phyloP scores from a whole-genome alignment of 2,888 invertebrate species.

The Lasioglossum malachurum region DNA sequence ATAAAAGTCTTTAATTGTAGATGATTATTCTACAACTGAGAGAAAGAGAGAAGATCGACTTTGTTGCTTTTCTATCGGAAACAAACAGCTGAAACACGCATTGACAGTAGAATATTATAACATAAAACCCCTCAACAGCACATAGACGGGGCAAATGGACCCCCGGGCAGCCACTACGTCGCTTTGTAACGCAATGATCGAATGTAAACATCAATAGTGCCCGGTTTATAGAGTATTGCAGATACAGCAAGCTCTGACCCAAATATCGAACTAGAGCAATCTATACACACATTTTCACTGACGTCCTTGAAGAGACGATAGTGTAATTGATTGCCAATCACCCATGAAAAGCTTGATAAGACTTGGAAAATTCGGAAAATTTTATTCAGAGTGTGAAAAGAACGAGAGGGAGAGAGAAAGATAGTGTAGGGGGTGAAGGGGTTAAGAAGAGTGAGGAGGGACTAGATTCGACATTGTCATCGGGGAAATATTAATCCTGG shows the following conservation, averaged over 20 bases:
- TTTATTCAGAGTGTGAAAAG: background rate
- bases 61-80: background rate
- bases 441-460: background rate
- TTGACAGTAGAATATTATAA: background rate
- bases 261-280: background rate
- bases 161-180: background rate
- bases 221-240: background rate
- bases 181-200: slow-evolving; percentile 5
- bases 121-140: background rate
- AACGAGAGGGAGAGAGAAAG: background rate
- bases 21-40: background rate
- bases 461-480: slow-evolving; percentile 32
- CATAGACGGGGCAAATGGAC: background rate
- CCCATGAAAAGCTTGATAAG: background rate
- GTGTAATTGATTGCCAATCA: background rate
- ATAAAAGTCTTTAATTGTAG: too few relatives aligned
- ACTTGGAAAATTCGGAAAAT: background rate
- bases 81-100: background rate
- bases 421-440: background rate
- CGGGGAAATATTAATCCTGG: slow-evolving; percentile 42
- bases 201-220: background rate
- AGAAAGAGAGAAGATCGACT: too few relatives aligned
- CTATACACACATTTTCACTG: background rate
- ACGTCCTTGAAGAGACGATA: background rate
- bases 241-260: background rate